Evolutionary conservation across 2,797 vertebrate genomes (phyloP), one percentile per base, ranked within the genome.

Genomic region (Parambassis ranga): DNA sequence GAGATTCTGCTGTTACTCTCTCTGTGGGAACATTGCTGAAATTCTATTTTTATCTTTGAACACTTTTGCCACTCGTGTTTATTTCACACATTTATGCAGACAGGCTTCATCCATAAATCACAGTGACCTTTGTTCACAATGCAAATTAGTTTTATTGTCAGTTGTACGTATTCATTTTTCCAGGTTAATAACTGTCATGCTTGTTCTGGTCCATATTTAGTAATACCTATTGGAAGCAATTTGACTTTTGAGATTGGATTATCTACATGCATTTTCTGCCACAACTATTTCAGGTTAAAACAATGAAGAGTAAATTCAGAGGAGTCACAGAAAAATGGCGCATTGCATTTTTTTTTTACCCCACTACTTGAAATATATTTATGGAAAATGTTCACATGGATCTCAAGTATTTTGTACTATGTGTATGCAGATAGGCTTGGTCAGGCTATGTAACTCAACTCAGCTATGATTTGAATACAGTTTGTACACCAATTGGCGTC

Each of bases 321-420:
- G 49, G 80, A 81, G 77, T 79, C 81, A 76, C 37, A 32, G 64
- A 67, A 74, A 83, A 83, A 71, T 55, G 36, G 58, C 59, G 26
- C 41, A 35, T 59, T 52, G 63, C 76, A 81, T 81, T 87, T 84
- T 88, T 87, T 84, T 75, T 52, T 63, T n/a, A n/a, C n/a, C n/a
- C n/a, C 58, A 24, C 75, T 78, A 89, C 91, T 90, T 89, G 70
- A 88, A 84, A 83, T 74, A 62, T 80, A 89, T 89, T 82, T 81
- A 63, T 48, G 43, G 30, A 24, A 26, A 81, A 78, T 52, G 56
- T 63, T 71, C 50, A 62, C 23, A 16, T 39, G 53, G 49, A 41
- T 75, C 41, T 62, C 42, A 44, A 52, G 68, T 77, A 52, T 58
- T 74, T 65, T 62, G 23, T 44, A 47, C 26, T 48, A 67, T 85